phyloP scores from a whole-genome alignment of 2,888 invertebrate species.

The Drosophila anceps region DNA sequence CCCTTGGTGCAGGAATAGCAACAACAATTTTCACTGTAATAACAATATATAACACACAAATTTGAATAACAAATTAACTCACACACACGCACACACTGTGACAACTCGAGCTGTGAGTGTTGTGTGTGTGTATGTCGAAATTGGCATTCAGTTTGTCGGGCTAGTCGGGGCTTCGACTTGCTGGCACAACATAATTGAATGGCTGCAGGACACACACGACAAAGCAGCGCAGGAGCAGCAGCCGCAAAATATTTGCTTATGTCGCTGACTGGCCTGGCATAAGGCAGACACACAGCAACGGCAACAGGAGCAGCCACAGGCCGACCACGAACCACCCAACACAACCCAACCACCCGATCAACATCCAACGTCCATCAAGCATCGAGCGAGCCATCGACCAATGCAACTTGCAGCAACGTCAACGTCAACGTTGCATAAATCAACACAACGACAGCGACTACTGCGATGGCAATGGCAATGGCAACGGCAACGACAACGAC shows the following conservation, averaged over 20 bases:
- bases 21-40: slow-evolving; percentile 71
- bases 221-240: slow-evolving; percentile 55
- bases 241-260: slow-evolving; percentile 79
- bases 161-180: slow-evolving; percentile 50
- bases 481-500: slow-evolving; percentile 27
- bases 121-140: slow-evolving; percentile 64
- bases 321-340: slow-evolving; percentile 39
- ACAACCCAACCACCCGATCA: slow-evolving; percentile 41
- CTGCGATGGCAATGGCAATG: slow-evolving; percentile 2
- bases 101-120: slow-evolving; percentile 51
- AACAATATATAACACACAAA: slow-evolving; percentile 81
- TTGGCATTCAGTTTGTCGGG: slow-evolving; percentile 61
- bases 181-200: slow-evolving; percentile 76
- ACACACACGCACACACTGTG: slow-evolving; percentile 50
- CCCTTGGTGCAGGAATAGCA: slow-evolving; percentile 41
- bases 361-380: slow-evolving; percentile 48
- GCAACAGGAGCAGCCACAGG: slow-evolving; percentile 46
- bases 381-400: slow-evolving; percentile 53
- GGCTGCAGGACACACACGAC: slow-evolving; percentile 74
- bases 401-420: slow-evolving; percentile 72
- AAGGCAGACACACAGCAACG: slow-evolving; percentile 39
- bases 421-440: slow-evolving; percentile 72
- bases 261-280: slow-evolving; percentile 52
- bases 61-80: slow-evolving; percentile 80
- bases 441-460: slow-evolving; percentile 54